Conservation (phyloP, 2,113 vertebrate species). For the Butorides virescens region DNA sequence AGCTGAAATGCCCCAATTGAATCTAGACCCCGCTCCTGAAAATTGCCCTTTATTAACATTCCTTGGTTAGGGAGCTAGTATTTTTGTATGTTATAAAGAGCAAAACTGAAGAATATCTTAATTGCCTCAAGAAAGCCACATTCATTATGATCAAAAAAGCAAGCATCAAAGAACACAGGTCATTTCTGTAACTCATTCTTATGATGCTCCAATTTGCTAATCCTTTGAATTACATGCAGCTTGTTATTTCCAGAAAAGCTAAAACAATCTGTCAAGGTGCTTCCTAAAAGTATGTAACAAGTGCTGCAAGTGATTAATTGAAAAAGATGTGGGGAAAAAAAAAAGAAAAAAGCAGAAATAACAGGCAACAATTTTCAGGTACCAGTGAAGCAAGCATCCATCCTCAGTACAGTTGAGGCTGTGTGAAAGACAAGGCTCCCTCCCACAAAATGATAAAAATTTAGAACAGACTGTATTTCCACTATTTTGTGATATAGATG, state of each 20-base stretch:
- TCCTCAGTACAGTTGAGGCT: neutral
- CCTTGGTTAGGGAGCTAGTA: neutral
- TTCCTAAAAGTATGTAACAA: neutral
- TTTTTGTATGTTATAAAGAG: neutral
- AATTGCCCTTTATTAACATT: accelerated
- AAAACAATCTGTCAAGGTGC: neutral
- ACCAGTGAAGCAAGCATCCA: neutral
- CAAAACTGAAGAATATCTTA: neutral
- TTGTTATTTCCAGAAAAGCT: conserved; percentile 7
- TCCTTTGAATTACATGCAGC: neutral
- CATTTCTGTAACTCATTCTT: neutral
- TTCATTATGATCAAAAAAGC: neutral
- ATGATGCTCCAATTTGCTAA: neutral
- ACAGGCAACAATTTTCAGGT: neutral
- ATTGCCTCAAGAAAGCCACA: neutral
- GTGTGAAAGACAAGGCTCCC: neutral
- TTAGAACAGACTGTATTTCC: neutral
- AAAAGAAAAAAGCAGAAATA: neutral
- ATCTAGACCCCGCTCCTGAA: neutral
- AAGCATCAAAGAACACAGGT: neutral
- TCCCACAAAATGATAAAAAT: neutral
- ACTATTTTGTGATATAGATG: neutral
- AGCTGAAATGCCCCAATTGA: neutral
- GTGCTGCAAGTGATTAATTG: neutral
- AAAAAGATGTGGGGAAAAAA: neutral